These are phyloP conservation scores for Anoplophora glabripennis DNA, from an alignment of 1,140 invertebrate genomes.

Conservation along the genomic window DNA sequence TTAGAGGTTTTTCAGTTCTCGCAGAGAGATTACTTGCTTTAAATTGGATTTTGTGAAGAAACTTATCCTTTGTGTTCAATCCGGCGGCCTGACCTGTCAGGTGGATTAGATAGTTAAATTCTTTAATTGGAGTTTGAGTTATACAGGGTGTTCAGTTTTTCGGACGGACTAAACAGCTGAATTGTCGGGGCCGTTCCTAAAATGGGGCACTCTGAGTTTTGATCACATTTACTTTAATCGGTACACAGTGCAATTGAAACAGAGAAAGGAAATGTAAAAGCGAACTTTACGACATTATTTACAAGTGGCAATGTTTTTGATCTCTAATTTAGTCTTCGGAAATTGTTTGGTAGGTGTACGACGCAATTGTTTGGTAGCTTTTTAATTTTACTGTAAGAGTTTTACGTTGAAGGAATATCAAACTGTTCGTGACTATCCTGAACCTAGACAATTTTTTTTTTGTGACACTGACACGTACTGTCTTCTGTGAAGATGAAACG, in stretches of 20 bases:
- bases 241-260: conserved; percentile 30
- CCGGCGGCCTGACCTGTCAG: conserved; percentile 19
- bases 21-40: not conserved
- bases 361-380: conserved; percentile 46
- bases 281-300: conserved; percentile 47
- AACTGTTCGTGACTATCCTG: conserved; percentile 10
- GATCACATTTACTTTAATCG: conserved; percentile 5
- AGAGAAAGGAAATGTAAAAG: conserved; percentile 20
- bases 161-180: no score
- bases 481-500: conserved; percentile 60
- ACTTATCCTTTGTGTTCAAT: conserved; percentile 35
- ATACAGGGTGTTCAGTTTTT: conserved; percentile 4
- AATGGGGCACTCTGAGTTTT: no score
- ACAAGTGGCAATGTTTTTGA: conserved; percentile 71
- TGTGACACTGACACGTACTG: conserved; percentile 49
- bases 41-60: conserved; percentile 15
- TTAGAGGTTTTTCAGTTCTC: not conserved
- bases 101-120: conserved; percentile 10
- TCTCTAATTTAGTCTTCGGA: conserved; percentile 67
- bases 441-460: conserved; percentile 52
- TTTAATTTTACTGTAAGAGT: conserved; percentile 39
- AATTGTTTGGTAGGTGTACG: conserved; percentile 41
- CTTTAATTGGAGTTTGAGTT: conserved; percentile 1
- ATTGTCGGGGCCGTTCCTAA: no score
- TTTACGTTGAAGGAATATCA: conserved; percentile 3